These are phyloP conservation scores for Olivierus martensii DNA, from an alignment of 1,140 invertebrate genomes.

Conservation along the genomic window DNA sequence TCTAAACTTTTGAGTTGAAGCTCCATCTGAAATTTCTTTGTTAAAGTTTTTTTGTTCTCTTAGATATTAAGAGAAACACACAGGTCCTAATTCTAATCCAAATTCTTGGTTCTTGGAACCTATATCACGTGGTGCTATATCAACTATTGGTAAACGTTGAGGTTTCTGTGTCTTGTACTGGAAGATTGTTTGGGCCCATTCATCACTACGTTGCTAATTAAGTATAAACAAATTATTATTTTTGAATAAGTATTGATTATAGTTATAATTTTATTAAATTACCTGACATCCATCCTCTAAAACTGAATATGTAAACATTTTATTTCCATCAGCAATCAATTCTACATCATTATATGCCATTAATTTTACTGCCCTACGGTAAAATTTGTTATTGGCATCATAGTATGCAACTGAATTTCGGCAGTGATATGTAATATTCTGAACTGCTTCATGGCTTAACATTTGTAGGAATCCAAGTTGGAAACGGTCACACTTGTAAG, in stretches of 20 bases:
- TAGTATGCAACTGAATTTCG: conserved; percentile 64
- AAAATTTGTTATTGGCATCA: conserved; percentile 46
- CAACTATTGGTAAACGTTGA: conserved; percentile 56
- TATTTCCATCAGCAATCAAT: conserved; percentile 48
- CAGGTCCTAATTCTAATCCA: conserved; percentile 61
- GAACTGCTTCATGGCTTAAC: conserved; percentile 50
- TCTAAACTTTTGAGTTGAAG: too few species aligned
- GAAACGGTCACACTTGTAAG: conserved; percentile 67
- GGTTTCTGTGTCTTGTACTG: conserved; percentile 61
- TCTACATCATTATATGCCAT: conserved; percentile 68
- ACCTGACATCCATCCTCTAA: conserved; percentile 69
- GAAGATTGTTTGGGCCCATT: conserved; percentile 58
- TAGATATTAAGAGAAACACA: conserved; percentile 45
- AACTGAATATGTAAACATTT: conserved; percentile 52
- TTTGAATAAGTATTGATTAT: too few species aligned
- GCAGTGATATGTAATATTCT: conserved; percentile 76
- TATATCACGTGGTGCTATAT: conserved; percentile 60
- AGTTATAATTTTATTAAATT: conserved; percentile 17
- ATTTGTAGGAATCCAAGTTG: conserved; percentile 73
- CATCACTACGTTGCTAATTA: conserved; percentile 33
- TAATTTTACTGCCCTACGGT: conserved; percentile 56
- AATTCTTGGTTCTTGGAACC: conserved; percentile 58
- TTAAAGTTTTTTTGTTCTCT: neutral
- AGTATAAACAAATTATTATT: conserved; percentile 13
- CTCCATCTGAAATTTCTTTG: too few species aligned